Base-by-base conservation (phyloP, 2,113 vertebrate genomes). In the Pyrgilauda ruficollis region DNA sequence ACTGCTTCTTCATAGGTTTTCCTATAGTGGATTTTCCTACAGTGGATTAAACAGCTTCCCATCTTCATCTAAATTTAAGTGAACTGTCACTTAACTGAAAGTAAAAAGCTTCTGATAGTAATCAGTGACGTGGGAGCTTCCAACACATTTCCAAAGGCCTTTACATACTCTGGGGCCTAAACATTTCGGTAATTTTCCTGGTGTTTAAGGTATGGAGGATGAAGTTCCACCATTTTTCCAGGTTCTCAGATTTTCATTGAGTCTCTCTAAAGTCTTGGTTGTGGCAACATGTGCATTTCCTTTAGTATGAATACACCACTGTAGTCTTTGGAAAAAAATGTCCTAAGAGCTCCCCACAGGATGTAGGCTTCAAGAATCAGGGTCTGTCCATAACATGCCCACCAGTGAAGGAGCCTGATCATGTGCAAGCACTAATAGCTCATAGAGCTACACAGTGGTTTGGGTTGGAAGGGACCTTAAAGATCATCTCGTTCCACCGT, bases 81-180 rank as follows among this genome's bases (percentile, higher is more conserved):
- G 67, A 79, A 77, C 53, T 21, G 23, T 17, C 35, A 21, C 59
- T 44, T 74, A 74, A 47, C 9, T 41, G 47, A 81, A 86, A 89
- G 41, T 19, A 55, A 52, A 64, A 91, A 81, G 82, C 13, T 64
- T 89, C 31, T 56, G 58, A 68, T 92, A 92, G n/a, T 35, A 15
- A 10, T 79, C 8, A 3, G 33, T 78, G n/a, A 52, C 0, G 0
- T 63, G 35, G 30, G 39, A 55, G 39, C 52, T 58, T 64, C 24
- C 7, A 1, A 49, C 52, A 18, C 2, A 1, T 75, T 92, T 89
- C 53, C 64, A 56, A 81, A 90, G 78, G 75, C 39, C 33, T 9
- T n/a, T 46, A 27, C 44, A 10, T 82, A n/a, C 14, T 86, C 39
- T 16, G 10, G 17, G 46, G 30, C 61, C 69, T 90, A 62, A 82